Conservation (phyloP, 1,140 invertebrate genomes). For the Eulimnadia texana region DNA sequence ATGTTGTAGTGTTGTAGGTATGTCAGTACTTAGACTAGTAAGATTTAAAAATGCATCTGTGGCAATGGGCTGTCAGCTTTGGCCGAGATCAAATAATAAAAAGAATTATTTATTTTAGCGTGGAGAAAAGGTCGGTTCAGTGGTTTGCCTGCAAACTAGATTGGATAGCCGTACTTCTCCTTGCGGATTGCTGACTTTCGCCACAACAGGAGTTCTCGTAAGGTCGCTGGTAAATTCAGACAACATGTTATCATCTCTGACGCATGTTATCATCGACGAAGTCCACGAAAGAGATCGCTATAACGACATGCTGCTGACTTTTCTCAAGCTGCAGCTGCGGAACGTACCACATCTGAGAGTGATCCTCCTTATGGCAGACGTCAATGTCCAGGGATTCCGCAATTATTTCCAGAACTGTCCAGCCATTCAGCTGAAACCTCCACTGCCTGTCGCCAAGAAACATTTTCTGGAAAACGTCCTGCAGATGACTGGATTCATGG, state of each 20-base stretch:
- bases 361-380: conserved; percentile 85
- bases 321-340: conserved; percentile 56
- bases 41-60: too few relatives aligned
- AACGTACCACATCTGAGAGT: conserved; percentile 58
- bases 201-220: conserved; percentile 78
- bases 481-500: conserved; percentile 21
- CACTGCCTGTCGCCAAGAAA: conserved; percentile 55
- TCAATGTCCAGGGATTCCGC: conserved; percentile 62
- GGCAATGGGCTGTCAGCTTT: too few relatives aligned
- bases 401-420: conserved; percentile 60
- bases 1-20: too few relatives aligned
- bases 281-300: conserved; percentile 86
- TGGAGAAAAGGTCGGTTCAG: not conserved
- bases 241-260: conserved; percentile 47
- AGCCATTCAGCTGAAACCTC: conserved; percentile 64
- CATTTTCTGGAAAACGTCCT: conserved; percentile 74
- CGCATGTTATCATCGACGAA: conserved; percentile 84
- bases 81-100: too few relatives aligned
- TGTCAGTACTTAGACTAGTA: too few relatives aligned
- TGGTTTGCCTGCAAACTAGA: not conserved
- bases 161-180: not conserved
- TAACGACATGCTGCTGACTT: conserved; percentile 80
- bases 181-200: conserved; percentile 50
- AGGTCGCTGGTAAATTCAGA: conserved; percentile 46
- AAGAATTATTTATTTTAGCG: too few relatives aligned